These are phyloP conservation scores for Eristalis intricaria DNA, from an alignment of 2,888 invertebrate species.

Conservation along the genomic window DNA sequence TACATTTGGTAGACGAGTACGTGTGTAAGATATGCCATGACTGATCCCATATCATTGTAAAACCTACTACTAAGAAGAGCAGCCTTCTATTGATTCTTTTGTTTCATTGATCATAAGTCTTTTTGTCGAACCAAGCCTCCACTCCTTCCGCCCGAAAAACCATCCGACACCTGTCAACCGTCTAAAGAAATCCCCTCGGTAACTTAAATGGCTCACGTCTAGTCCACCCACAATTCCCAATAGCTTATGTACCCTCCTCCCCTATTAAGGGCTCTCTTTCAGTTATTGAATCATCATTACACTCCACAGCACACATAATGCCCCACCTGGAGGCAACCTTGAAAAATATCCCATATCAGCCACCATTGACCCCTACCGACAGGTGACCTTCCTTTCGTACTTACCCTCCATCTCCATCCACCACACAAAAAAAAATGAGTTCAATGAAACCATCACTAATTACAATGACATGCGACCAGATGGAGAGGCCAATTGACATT, in stretches of 20 bases:
- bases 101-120: too few relatives aligned
- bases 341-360: not conserved
- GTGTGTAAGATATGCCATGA: too few relatives aligned
- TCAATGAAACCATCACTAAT: constrained; percentile 56
- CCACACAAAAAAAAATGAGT: not conserved
- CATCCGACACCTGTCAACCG: too few relatives aligned
- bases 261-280: not conserved
- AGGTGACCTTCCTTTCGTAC: not conserved
- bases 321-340: not conserved
- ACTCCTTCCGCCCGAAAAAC: too few relatives aligned
- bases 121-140: too few relatives aligned
- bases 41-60: too few relatives aligned
- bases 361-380: not conserved
- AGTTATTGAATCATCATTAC: not conserved
- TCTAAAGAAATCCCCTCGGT: too few relatives aligned
- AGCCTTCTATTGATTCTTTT: too few relatives aligned
- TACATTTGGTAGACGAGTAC: too few relatives aligned
- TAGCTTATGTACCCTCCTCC: not conserved
- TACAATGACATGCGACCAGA: constrained; percentile 46
- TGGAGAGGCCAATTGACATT: constrained; percentile 38
- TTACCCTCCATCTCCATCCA: not conserved
- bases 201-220: not conserved
- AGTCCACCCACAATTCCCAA: not conserved
- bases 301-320: not conserved
- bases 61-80: too few relatives aligned